Evolutionary conservation across 2,797 vertebrate species (phyloP).

Genomic region (Bryconaethiops microstoma): DNA sequence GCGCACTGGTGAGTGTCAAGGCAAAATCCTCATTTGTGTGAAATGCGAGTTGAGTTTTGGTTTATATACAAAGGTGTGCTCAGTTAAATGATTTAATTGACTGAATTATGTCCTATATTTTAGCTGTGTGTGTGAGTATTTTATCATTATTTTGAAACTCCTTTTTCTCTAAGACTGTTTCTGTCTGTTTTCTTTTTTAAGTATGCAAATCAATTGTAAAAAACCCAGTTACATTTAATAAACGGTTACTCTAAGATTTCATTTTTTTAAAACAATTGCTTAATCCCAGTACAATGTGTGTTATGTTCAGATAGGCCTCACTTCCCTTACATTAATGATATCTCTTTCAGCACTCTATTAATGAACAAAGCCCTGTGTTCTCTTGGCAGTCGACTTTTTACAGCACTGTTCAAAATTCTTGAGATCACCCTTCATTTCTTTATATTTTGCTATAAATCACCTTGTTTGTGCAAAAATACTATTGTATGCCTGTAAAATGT

Average conservation of each 20-base stretch:
- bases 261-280: neutral
- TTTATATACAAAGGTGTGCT: too few relatives aligned
- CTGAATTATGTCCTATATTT: too few relatives aligned
- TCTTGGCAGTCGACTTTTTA: neutral
- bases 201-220: neutral
- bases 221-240: neutral
- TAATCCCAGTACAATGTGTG: neutral
- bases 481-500: too few relatives aligned
- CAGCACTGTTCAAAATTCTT: too few relatives aligned
- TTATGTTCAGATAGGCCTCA: neutral
- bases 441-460: too few relatives aligned
- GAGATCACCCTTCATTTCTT: too few relatives aligned
- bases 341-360: conserved; percentile 8
- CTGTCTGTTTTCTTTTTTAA: neutral
- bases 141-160: too few relatives aligned
- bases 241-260: neutral
- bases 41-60: neutral
- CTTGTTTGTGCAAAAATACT: too few relatives aligned
- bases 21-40: neutral
- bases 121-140: too few relatives aligned
- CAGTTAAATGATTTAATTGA: too few relatives aligned
- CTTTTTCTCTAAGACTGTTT: neutral
- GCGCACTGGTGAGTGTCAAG: conserved; percentile 69
- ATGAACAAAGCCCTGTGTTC: neutral
- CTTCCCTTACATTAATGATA: neutral